These are phyloP conservation scores for Gallinago nigripennis DNA, from an alignment of 2,797 vertebrate genomes.

Conservation along the genomic window DNA sequence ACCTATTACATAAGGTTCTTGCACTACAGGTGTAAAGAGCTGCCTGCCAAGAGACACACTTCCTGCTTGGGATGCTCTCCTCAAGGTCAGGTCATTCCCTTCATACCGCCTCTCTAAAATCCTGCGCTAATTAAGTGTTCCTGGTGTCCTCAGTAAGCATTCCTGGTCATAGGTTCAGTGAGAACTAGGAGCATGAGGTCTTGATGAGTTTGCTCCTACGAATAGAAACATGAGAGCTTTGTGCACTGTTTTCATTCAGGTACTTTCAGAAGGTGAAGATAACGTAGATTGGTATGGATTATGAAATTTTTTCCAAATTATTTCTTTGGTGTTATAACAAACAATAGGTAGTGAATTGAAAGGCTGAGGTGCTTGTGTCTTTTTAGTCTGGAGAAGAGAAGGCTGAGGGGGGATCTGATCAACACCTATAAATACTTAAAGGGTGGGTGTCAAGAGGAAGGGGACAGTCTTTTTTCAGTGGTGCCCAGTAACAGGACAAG, in stretches of 20 bases:
- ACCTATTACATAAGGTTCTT: not conserved
- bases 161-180: not conserved
- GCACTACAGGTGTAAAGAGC: not conserved
- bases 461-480: too few relatives aligned
- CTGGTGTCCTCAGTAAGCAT: too few relatives aligned
- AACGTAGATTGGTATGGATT: not conserved
- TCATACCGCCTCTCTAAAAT: not conserved
- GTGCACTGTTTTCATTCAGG: not conserved
- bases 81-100: accelerated
- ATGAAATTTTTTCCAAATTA: not conserved
- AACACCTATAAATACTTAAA: too few relatives aligned
- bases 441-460: too few relatives aligned
- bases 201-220: not conserved
- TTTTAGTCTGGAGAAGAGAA: too few relatives aligned
- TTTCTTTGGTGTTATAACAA: not conserved
- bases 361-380: too few relatives aligned
- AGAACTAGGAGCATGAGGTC: not conserved
- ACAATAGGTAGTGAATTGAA: not conserved
- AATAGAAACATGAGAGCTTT: accelerated
- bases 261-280: not conserved
- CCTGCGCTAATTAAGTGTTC: not conserved
- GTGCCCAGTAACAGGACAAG: too few relatives aligned
- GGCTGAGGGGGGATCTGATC: too few relatives aligned
- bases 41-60: accelerated
- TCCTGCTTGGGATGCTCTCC: not conserved